A percentile compares a stretch with the other conserved stretches of the same genome.
Evolutionary conservation across 2,797 vertebrate species (phyloP).

Genomic region (Pantherophis vulpinus): DNA sequence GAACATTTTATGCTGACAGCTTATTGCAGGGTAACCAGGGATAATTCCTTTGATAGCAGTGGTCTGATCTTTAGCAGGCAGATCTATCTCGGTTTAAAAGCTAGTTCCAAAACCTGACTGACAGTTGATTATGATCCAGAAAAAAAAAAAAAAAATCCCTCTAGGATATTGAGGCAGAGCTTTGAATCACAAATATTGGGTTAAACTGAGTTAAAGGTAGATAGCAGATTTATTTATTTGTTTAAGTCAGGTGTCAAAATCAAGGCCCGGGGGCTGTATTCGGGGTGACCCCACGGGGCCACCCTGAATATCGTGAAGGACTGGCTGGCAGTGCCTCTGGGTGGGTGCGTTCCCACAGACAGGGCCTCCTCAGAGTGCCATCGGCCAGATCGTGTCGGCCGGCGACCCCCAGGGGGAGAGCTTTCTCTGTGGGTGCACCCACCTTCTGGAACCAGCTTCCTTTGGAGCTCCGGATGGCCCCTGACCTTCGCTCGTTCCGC

Average conservation of each 20-base stretch:
- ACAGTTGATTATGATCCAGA: not conserved
- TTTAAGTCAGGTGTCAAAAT: not conserved
- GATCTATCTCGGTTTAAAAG: not conserved
- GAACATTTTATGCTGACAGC: not conserved
- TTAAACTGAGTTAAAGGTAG: not conserved
- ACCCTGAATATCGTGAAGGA: no score
- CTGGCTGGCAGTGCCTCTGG: no score
- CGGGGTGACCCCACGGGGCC: no score
- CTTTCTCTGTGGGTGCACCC: no score
- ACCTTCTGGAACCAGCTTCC: no score
- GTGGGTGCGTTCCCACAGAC: no score
- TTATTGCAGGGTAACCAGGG: not conserved
- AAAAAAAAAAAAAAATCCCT: not conserved
- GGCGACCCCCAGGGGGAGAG: no score
- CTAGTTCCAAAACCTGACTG: not conserved
- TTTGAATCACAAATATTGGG: not conserved
- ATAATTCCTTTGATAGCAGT: constrained; percentile 1
- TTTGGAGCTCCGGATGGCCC: no score
- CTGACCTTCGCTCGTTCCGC: no score
- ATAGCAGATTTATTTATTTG: not conserved
- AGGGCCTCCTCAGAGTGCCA: no score
- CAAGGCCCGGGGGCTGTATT: no score
- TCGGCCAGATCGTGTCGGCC: no score
- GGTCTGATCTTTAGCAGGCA: not conserved
- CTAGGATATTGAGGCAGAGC: not conserved